Base-by-base conservation (phyloP, 2,113 vertebrate genomes). In the Phaetusa simplex region DNA sequence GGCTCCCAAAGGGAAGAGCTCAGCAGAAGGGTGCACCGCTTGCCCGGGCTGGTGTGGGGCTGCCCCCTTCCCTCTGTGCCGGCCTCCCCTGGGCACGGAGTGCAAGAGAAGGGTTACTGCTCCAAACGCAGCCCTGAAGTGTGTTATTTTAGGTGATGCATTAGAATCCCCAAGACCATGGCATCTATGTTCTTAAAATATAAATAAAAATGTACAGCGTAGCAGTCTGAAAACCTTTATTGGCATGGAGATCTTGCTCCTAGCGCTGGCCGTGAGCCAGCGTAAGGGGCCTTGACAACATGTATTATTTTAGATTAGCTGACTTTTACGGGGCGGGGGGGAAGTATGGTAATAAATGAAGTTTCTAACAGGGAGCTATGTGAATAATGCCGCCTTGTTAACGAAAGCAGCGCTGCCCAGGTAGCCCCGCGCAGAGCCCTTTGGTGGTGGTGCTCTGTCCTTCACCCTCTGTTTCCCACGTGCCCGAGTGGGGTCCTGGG, bases 381-480 rank as follows among this genome's bases (percentile, higher is more conserved):
- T 8, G 50, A n/a, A 11, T 30, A 42, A 42, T 1, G 6, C 30
- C 18, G 11, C 50, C 27, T 23, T 20, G 38, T 30, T 26, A 10
- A 11, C 0, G 11, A 22, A 34, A 7, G 66, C 53, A 2, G 43
- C 8, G 80, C 42, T 32, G n/a, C 50, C 27, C 22, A 3, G 23
- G 59, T 9, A 29, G 64, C 40, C 9, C 26, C 10, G 10, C 4
- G 29, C 38, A 32, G 56, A 59, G 56, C 34, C 34, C 34, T 36
- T n/a, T 1, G 3, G 24, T 6, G 49, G 40, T 3, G 7, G 24
- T 9, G 53, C 36, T 18, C 55, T 9, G 45, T 14, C 26, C 67
- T 40, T n/a, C 3, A 4, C 10, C 22, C 21, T 7, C 16, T 2
- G 22, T 20, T 40, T 16, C 7, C 2, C 27, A 4, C 4, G 1